Evolutionary conservation across 2,888 invertebrate species (phyloP), one percentile per base, ranked within the genome.

Genomic region (Spodoptera picta): DNA sequence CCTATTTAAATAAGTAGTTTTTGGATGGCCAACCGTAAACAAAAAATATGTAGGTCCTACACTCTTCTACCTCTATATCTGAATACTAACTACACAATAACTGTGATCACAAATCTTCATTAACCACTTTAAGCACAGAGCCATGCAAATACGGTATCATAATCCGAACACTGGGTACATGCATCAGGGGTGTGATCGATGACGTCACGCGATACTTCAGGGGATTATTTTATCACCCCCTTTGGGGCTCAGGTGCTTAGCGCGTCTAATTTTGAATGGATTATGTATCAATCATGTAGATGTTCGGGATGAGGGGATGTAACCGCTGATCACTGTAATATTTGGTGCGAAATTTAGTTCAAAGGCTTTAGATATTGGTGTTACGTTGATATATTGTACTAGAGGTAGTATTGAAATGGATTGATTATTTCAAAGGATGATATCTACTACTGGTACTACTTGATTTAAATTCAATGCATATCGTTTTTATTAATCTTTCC

Each of bases 141-240:
- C 69, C 50, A 54, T 60, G 65, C 62, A 67, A 78, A 75, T 68
- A 75, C 61, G 36, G 4, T 36, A 36, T 19, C 41, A 52, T 76
- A 68, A 72, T 69, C 65, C 64, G 3, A 53, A 41, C 65, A 74
- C 36, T 19, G 14, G 12, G n/a, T 53, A 62, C 52, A 51, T 61
- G 65, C 74, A 65, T 57, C 60, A 36, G 50, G 41, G 14, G 42
- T 50, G 47, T 75, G 78, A 70, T 71, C 76, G 73, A 76, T 73
- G 76, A 71, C 56, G 68, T 80, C 58, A 60, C 55, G 36, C 36
- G 54, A 42, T 60, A 48, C 50, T 61, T 58, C 56, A 24, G 31
- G 51, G 68, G 77, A 77, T 74, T 79, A 78, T 74, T 73, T 77
- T 64, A 79, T 68, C 77, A 64, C 50, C 60, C 62, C n/a, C 47